Percentiles rank a stretch among this genome's conserved stretches.
These are phyloP conservation scores for Mamestra brassicae DNA, from an alignment of 2,888 invertebrate genomes.

Conservation along the genomic window DNA sequence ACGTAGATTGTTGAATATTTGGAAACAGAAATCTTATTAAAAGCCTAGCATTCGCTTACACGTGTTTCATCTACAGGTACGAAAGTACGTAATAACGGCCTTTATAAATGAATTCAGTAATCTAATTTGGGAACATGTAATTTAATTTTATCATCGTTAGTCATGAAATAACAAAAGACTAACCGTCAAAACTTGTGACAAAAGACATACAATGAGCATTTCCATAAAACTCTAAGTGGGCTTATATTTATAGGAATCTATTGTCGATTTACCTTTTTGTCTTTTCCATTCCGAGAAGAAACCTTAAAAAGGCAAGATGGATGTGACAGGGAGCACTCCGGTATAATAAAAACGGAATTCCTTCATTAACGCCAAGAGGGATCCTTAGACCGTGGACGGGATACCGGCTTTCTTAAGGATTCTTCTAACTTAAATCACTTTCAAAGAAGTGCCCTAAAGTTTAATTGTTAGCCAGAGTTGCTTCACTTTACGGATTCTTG, in stretches of 20 bases:
- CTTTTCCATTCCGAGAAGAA: slow-evolving; percentile 58
- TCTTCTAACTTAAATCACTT: slow-evolving; percentile 74
- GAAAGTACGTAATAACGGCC: neutral
- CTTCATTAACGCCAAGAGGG: slow-evolving; percentile 78
- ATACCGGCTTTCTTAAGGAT: slow-evolving; percentile 70
- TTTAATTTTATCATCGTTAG: slow-evolving; percentile 19
- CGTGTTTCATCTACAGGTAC: neutral
- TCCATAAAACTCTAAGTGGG: slow-evolving; percentile 37
- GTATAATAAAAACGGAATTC: slow-evolving; percentile 83
- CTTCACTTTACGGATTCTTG: slow-evolving; percentile 61
- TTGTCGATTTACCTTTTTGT: slow-evolving; percentile 67
- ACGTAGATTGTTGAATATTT: neutral
- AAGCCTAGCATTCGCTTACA: neutral
- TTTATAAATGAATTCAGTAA: slow-evolving; percentile 40
- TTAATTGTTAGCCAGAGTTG: slow-evolving; percentile 67
- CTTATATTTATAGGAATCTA: slow-evolving; percentile 53
- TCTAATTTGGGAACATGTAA: slow-evolving; percentile 21
- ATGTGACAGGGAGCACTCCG: slow-evolving; percentile 77
- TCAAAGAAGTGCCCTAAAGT: slow-evolving; percentile 69
- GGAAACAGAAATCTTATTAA: neutral
- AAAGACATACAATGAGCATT: slow-evolving; percentile 9
- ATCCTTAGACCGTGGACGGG: slow-evolving; percentile 61
- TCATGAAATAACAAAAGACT: slow-evolving; percentile 8
- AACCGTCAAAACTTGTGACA: neutral
- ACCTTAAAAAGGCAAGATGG: slow-evolving; percentile 74